Base-by-base conservation (phyloP, 2,888 invertebrate species). In the Blomia tropicalis region DNA sequence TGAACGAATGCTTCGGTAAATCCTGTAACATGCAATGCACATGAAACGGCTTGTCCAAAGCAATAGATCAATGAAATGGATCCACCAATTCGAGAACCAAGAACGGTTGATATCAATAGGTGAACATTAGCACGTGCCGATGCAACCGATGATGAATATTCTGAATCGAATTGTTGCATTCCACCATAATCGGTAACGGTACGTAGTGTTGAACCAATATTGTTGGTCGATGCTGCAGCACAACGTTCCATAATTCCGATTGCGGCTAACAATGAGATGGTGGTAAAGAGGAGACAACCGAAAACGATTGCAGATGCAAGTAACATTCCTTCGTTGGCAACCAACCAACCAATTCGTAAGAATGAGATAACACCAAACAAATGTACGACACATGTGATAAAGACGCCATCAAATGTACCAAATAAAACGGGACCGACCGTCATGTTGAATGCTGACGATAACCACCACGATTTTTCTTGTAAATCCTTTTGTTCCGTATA, bases 281-380 rank as follows among this genome's bases (percentile, higher is more conserved):
- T 75, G 31, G 90, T 91, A 67, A 92, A 84, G 69, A 86, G 81
- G 58, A 92, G 91, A 78, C 79, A 75, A 60, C 76, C 69, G 27
- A 75, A 66, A 22, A 78, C 73, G 14, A 77, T 73, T 32, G 76
- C 69, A 4, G 77, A 70, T 7, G 77, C 72, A 62, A 75, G 69
- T 4, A 72, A 73, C 30, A 79, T 74, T 17, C 78, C 78, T 25
- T 77, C 77, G 68, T 78, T 77, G 31, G 77, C 78, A 59, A 96
- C 93, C 72, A 96, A 89, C 95, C 95, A 96, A 66, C 95, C 95
- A 66, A 92, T 89, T 70, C 95, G 79, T 64, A 96, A 78, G 75
- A 96, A 95, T 65, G 95, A 91, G 74, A 95, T 92, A 0, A 95
- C 93, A 71, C 95, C 93, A 77, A 96, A 91, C 64, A 95, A 89